Evolutionary conservation across 2,888 invertebrate species (phyloP), one percentile per base, ranked within the genome.

Genomic region (Ophion obscuratus): DNA sequence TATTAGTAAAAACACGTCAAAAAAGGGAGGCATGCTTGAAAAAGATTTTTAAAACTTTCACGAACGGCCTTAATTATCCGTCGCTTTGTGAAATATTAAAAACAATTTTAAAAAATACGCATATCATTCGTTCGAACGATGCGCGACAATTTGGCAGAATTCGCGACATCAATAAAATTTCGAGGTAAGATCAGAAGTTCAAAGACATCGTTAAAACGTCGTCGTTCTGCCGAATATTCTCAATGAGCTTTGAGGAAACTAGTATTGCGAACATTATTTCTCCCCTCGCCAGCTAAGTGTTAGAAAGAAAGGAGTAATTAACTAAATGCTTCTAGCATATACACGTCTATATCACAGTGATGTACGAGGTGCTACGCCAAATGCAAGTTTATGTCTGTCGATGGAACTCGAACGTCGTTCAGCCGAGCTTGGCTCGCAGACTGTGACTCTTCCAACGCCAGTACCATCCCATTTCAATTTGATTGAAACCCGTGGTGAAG

Each of bases 381-480:
- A 77, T 84, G 79, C 57, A 86, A 86, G 71, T 79, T 79, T 73
- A 75, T 79, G 4, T 44, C 64, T 82, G 61, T 68, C 74, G 66
- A 9, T 86, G 67, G 64, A 73, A 61, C 61, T 31, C 14, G 77
- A 24, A 67, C 59, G 27, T 53, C 36, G 40, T 81, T 84, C 68
- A 84, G 53, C 61, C 73, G 76, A 87, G 87, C 68, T 87, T 87
- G 47, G 84, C 86, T 77, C 80, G 83, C 20, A 84, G 53, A n/a
- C 68, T 67, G 61, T 87, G 84, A 83, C 68, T 86, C 68, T 76
- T 90, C 94, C 93, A 93, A 44, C 90, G 91, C 91, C 91, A 92
- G 81, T 92, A 94, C 92, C 93, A 94, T 67, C 89, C 90, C 80
- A 93, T 93, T 88, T 94, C 94, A 44, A 94, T 84, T 81, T 94